These are phyloP conservation scores for Schizopygopsis malacanthus DNA, from an alignment of 2,797 vertebrate genomes.

Conservation along the genomic window DNA sequence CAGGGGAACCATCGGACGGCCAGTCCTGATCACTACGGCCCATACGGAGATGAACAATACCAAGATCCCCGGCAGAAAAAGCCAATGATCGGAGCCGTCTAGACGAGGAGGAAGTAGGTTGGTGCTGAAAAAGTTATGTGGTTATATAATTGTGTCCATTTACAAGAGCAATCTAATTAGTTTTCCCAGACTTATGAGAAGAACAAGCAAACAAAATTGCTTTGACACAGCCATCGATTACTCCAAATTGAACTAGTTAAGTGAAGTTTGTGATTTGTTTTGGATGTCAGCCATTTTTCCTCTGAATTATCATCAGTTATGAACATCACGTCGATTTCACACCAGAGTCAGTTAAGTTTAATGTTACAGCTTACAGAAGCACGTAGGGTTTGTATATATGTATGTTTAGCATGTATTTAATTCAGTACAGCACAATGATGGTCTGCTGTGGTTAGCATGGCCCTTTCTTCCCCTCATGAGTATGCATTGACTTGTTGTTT, in stretches of 20 bases:
- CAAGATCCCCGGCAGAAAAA: conserved; percentile 87
- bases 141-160: neutral
- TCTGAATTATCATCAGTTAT: conserved; percentile 4
- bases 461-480: neutral
- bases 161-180: neutral
- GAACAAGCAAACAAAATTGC: neutral
- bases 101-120: conserved; percentile 53
- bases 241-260: conserved; percentile 6
- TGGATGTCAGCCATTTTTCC: neutral
- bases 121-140: neutral
- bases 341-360: neutral
- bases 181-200: conserved; percentile 5
- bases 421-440: neutral
- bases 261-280: neutral
- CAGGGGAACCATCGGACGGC: conserved; percentile 71
- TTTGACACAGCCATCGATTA: neutral
- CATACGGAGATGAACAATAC: conserved; percentile 71
- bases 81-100: conserved; percentile 88
- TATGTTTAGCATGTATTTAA: conserved; percentile 24
- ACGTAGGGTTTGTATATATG: conserved; percentile 21
- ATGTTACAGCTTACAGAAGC: neutral
- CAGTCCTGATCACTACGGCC: conserved; percentile 77
- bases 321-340: neutral
- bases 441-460: neutral
- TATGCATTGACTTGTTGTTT: neutral